Conservation (phyloP, 2,113 vertebrate genomes). For the Thryonomys swinderianus region DNA sequence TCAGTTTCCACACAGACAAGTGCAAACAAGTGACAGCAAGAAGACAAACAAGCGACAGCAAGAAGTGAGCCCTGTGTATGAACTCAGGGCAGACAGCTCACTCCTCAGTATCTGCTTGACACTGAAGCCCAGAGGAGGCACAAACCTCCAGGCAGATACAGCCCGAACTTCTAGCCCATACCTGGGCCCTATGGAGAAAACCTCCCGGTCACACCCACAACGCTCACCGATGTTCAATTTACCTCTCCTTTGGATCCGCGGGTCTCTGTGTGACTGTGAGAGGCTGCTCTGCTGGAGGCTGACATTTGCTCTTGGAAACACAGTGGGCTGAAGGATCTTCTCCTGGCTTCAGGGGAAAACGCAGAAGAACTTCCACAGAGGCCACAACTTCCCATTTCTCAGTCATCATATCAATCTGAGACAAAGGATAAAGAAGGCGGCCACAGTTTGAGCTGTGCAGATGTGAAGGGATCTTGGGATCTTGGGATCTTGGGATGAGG, state of each 20-base stretch:
- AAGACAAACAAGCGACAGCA: accelerated
- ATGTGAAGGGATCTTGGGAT: not conserved
- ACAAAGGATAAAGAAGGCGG: not conserved
- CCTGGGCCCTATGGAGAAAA: accelerated
- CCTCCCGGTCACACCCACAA: accelerated
- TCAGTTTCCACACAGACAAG: not conserved
- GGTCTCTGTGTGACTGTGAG: accelerated
- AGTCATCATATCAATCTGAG: slow-evolving; percentile 23
- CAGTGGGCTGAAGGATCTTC: not conserved
- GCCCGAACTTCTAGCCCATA: not conserved
- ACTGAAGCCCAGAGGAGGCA: not conserved
- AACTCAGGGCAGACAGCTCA: not conserved
- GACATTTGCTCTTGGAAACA: accelerated
- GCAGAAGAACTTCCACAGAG: slow-evolving; percentile 11
- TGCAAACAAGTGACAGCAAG: accelerated
- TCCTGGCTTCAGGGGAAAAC: slow-evolving; percentile 6
- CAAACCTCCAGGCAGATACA: accelerated
- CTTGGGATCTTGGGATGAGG: too few species aligned
- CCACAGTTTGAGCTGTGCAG: not conserved
- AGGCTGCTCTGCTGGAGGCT: not conserved
- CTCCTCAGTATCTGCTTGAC: not conserved
- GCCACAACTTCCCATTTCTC: slow-evolving; percentile 46
- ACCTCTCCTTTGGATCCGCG: not conserved
- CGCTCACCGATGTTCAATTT: accelerated
- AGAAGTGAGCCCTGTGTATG: not conserved